Conservation (phyloP, 2,113 vertebrate genomes). For the Scortum barcoo region DNA sequence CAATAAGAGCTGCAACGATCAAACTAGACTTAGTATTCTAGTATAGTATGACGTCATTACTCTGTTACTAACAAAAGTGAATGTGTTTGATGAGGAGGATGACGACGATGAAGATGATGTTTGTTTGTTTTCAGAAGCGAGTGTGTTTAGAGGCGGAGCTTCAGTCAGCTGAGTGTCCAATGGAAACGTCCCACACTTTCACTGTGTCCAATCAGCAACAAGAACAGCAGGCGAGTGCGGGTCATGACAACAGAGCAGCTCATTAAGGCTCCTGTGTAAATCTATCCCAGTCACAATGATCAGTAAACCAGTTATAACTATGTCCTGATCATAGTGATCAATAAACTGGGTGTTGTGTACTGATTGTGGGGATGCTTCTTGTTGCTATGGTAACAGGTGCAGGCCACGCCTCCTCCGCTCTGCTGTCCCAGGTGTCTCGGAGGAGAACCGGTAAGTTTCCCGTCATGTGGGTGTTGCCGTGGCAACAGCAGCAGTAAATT, state of each 20-base stretch:
- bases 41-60: too few species aligned
- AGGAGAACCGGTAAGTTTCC: slow-evolving; percentile 56
- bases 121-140: slow-evolving; percentile 62
- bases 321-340: too few species aligned
- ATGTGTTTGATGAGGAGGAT: not conserved
- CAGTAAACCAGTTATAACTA: too few species aligned
- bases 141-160: slow-evolving; percentile 63
- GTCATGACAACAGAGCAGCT: not conserved
- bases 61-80: too few species aligned
- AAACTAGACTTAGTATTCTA: too few species aligned
- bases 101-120: not conserved
- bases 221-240: slow-evolving; percentile 43
- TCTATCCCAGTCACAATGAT: too few species aligned
- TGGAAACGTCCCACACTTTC: slow-evolving; percentile 42
- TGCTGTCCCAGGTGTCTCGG: slow-evolving; percentile 66
- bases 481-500: too few species aligned
- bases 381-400: slow-evolving; percentile 20
- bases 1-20: too few species aligned
- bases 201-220: slow-evolving; percentile 34
- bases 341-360: too few species aligned
- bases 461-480: too few species aligned
- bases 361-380: too few species aligned
- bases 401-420: slow-evolving; percentile 12
- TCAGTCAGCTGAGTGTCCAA: slow-evolving; percentile 42
- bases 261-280: too few species aligned